A percentile compares a stretch with the other conserved stretches of the same genome.
Evolutionary conservation across 1,140 invertebrate genomes (phyloP).

Genomic region (Laupala kohalensis): DNA sequence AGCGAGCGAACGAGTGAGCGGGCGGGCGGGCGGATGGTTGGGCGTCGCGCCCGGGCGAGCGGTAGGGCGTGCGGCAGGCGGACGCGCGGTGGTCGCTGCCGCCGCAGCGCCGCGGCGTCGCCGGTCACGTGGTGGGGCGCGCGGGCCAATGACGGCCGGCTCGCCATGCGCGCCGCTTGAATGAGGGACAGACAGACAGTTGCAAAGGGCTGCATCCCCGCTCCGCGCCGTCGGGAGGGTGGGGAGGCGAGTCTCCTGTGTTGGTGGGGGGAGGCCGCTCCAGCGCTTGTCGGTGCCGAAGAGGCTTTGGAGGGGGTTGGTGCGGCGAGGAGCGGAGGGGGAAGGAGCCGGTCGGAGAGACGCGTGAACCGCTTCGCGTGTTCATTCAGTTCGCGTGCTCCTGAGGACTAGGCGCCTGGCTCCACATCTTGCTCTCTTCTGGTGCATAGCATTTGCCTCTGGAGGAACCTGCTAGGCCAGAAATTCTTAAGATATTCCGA

Average conservation of each 20-base stretch:
- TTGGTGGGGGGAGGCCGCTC: neutral
- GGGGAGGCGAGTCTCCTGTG: neutral
- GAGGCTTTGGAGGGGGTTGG: slow-evolving; percentile 21
- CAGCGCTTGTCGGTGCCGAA: slow-evolving; percentile 2
- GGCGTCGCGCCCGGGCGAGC: no score
- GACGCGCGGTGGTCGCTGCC: no score
- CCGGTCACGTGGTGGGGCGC: neutral
- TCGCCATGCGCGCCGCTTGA: neutral
- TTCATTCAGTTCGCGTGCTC: neutral
- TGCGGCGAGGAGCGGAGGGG: slow-evolving; percentile 1
- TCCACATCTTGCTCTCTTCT: no score
- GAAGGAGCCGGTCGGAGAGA: no score
- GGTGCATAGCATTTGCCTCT: no score
- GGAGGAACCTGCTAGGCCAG: no score
- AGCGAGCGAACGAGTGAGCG: no score
- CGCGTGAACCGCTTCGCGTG: neutral
- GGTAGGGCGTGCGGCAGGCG: no score
- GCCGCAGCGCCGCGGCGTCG: neutral
- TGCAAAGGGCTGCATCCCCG: neutral
- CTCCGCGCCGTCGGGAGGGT: neutral
- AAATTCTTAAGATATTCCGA: no score
- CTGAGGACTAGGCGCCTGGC: neutral
- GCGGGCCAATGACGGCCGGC: neutral
- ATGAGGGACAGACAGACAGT: slow-evolving; percentile 1
- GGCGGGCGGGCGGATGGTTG: no score